Conservation (phyloP, 2,113 vertebrate genomes). For the Grallaria varia region DNA sequence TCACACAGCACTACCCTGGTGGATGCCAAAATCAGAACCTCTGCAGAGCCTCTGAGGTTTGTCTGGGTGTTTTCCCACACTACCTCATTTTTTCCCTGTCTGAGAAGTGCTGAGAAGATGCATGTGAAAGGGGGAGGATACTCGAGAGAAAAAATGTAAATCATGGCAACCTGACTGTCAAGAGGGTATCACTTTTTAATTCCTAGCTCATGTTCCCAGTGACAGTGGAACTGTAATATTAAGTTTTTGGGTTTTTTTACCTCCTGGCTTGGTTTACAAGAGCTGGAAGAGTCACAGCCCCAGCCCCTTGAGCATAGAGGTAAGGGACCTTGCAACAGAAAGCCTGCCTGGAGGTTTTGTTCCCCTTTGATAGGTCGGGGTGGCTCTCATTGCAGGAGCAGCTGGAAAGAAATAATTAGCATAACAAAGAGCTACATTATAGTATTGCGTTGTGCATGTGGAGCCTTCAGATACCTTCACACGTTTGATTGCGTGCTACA, state of each 20-base stretch:
- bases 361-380: conserved; percentile 62
- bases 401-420: conserved; percentile 78
- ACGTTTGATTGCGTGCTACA: background rate
- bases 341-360: conserved; percentile 48
- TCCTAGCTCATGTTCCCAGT: background rate
- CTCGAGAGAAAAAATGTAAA: conserved; percentile 11
- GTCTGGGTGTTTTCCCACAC: conserved; percentile 12
- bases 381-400: conserved; percentile 67
- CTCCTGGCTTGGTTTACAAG: background rate
- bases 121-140: conserved; percentile 7
- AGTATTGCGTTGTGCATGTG: conserved; percentile 48
- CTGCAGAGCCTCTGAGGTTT: background rate
- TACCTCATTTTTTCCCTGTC: background rate
- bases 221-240: background rate
- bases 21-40: background rate
- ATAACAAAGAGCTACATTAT: conserved; percentile 74
- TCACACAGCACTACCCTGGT: background rate
- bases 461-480: conserved; percentile 57
- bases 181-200: conserved; percentile 47
- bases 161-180: conserved; percentile 34
- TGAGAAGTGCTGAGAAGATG: conserved; percentile 12
- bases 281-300: background rate
- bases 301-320: background rate
- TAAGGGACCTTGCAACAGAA: conserved; percentile 31
- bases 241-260: conserved; percentile 21